Conservation (phyloP, 2,113 vertebrate species). For the Triplophysa rosa region DNA sequence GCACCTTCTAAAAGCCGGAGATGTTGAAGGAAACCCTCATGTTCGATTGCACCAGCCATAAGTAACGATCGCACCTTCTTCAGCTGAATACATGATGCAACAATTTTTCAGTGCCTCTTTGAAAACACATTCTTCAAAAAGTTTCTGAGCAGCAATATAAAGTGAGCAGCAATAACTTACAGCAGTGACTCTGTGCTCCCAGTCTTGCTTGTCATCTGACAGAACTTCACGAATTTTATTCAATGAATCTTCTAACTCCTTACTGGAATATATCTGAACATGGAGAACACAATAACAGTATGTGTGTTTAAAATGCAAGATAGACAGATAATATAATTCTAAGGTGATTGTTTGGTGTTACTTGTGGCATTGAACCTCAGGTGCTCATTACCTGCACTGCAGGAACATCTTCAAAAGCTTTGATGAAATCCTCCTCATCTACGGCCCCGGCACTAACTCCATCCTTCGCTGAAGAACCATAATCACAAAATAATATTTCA, state of each 20-base stretch:
- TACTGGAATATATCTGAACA: conserved; percentile 89
- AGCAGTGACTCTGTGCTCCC: conserved; percentile 93
- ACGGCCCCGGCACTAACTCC: conserved; percentile 86
- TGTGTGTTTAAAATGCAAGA: not conserved
- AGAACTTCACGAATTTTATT: conserved; percentile 92
- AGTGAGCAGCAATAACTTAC: conserved; percentile 69
- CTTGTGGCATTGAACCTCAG: not conserved
- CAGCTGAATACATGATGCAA: conserved; percentile 72
- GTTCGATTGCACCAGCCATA: conserved; percentile 87
- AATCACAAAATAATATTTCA: not conserved
- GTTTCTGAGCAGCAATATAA: too few relatives aligned
- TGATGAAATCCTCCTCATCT: conserved; percentile 96
- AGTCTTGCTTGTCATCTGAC: conserved; percentile 96
- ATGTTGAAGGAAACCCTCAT: conserved; percentile 93
- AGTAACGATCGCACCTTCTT: conserved; percentile 94
- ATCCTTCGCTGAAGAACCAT: conserved; percentile 76
- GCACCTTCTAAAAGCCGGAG: conserved; percentile 90
- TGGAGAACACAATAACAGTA: not conserved
- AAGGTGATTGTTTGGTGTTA: not conserved
- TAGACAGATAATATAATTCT: not conserved
- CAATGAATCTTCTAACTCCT: conserved; percentile 93
- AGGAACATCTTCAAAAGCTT: conserved; percentile 94
- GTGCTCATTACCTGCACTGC: conserved; percentile 79
- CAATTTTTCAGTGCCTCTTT: not conserved
- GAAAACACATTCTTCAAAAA: not conserved